Evolutionary conservation across 2,888 invertebrate species (phyloP), one percentile per base, ranked within the genome.

Genomic region (Lymantria monacha): DNA sequence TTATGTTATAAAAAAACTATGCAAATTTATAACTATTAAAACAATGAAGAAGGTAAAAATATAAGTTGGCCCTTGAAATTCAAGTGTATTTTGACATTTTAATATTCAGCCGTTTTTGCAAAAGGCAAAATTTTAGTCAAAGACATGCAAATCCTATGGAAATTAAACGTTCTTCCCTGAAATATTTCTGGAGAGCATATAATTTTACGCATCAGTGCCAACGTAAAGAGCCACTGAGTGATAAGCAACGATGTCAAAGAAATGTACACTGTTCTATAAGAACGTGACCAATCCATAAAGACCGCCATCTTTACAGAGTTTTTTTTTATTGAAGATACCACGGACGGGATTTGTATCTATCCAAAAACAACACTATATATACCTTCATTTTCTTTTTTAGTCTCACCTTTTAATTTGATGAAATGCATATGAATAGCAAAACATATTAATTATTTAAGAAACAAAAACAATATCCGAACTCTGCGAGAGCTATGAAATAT

Each of bases 111-210:
- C 12, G n/a, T 41, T 31, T 49, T 30, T 44, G 40, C 33, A 33
- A 33, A 12, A 22, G 30, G 10, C 14, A 36, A 50, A 37, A 36
- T 41, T 31, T 44, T n/a, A 12, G 12, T 43, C 37, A 48, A 48
- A 42, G 30, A 8, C 37, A 48, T 48, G 33, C 52, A 43, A 46
- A 53, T 49, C 48, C 53, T 55, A 63, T 62, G 59, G 51, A 61
- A 61, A 64, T 64, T 45, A 59, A 63, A 57, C 15, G 44, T 49
- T 42, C 43, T 50, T 55, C 48, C 37, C 30, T 38, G 31, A 57
- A 61, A 61, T 55, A 64, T 55, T 65, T 48, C 42, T 46, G 33
- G 40, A 14, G 50, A 44, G 60, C 62, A 49, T 55, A 55, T 65
- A 54, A 51, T 62, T 52, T 59, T 49, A 46, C 33, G 38, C 49